Evolutionary conservation across 2,113 vertebrate genomes (phyloP).

Genomic region (Amazona guildingii): DNA sequence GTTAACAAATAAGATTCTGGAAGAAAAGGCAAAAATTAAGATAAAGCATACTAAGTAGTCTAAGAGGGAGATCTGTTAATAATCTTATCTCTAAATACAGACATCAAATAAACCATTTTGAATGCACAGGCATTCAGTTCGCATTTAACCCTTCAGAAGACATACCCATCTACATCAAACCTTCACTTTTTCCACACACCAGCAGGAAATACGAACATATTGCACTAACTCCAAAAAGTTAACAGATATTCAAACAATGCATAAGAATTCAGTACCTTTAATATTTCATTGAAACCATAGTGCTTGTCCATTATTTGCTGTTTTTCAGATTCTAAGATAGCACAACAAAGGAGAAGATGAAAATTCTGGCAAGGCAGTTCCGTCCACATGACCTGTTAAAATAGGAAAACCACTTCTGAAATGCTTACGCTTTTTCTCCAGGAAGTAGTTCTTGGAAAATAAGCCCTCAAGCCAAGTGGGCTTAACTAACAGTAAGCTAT

Average conservation of each 20-base stretch:
- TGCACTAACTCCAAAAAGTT: background rate
- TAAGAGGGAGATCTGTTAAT: background rate
- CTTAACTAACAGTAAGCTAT: background rate
- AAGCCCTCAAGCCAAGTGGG: background rate
- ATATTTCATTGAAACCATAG: conserved; percentile 95
- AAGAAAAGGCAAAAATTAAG: background rate
- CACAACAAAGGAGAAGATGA: conserved; percentile 94
- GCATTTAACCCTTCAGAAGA: background rate
- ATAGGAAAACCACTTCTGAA: background rate
- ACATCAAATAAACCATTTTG: background rate
- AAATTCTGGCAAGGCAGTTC: conserved; percentile 94
- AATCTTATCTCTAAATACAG: background rate
- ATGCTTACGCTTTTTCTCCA: background rate
- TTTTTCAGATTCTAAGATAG: conserved; percentile 95
- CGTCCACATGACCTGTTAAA: conserved; percentile 93
- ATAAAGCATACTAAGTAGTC: background rate
- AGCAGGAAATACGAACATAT: background rate
- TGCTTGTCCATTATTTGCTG: conserved; percentile 95
- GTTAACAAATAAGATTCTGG: background rate
- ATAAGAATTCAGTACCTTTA: conserved; percentile 81
- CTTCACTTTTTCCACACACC: background rate
- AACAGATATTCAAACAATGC: background rate
- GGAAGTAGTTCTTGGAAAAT: background rate
- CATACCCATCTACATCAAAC: background rate
- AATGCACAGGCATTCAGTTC: background rate